Evolutionary conservation across 2,888 invertebrate species (phyloP), one percentile per base, ranked within the genome.

Genomic region (Podabrus alpinus): DNA sequence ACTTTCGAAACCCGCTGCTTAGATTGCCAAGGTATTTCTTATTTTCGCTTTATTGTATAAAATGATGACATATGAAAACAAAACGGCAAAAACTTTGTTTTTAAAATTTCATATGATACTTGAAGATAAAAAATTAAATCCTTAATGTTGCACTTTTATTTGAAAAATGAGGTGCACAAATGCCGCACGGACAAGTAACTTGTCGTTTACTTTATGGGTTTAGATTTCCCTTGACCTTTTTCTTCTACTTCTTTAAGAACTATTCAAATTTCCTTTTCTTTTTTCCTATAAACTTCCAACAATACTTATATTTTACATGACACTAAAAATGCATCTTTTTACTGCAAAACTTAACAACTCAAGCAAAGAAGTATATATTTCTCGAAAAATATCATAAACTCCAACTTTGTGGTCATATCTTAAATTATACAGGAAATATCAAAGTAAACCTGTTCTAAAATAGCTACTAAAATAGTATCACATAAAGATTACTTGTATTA

Each of bases 1-100:
- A 71, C 60, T 71, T 64, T 71, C 29, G 64, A 71, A 71, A 67
- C 66, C 71, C 59, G 66, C 71, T 66, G 62, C 25, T 13, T 60
- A 60, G 59, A 71, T 67, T 71, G 71, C 71, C 60, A 71, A 71
- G 67, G 66, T 71, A 71, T 71, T 71, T 71, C 60, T 71, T 67
- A 67, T 71, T 71, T 71, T 71, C 60, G 59, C 16, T 71, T 66
- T 71, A 67, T 71, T 71, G 66, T 71, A 62, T 59, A 66, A 66
- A 71, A 61, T 45, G 70, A 71, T 71, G 70, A 70, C 70, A 66
- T 69, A 4, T 69, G 70, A 29, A 66, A 66, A 59, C 17, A 15
- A 59, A 24, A 16, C 15, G 13, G 29, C 15, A 67, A 66, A 67
- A 71, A 71, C 71, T 24, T 24, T 45, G 60, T 66, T 66, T 67